Conservation (phyloP, 1,140 invertebrate genomes). For the Branchinecta lynchi region DNA sequence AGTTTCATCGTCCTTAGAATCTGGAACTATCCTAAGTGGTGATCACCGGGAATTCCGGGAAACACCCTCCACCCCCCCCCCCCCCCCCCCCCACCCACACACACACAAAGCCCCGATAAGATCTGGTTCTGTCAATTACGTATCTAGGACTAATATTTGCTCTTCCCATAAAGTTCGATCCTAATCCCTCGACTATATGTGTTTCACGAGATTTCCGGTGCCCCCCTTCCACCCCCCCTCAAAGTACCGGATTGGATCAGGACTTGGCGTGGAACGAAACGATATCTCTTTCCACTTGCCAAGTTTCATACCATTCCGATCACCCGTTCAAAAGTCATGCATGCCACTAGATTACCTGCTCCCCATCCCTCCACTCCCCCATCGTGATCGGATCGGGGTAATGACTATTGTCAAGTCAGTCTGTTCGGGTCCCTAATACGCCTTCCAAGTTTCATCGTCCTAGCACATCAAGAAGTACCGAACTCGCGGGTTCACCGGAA, state of each 20-base stretch:
- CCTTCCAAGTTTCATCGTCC: no score
- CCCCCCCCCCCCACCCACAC: not conserved
- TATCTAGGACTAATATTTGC: constrained; percentile 6
- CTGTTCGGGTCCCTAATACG: no score
- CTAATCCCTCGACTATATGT: not conserved
- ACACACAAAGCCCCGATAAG: not conserved
- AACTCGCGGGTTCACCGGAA: no score
- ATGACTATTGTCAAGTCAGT: no score
- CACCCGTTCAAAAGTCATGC: not conserved
- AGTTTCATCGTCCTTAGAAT: no score
- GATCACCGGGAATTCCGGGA: no score
- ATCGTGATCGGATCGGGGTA: not conserved
- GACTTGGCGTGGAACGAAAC: not conserved
- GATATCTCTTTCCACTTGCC: not conserved
- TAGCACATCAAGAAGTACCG: no score
- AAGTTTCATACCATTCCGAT: not conserved
- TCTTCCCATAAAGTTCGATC: not conserved
- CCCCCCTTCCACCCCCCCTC: not conserved
- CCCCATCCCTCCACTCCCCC: not conserved
- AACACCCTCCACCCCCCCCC: no score
- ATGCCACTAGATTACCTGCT: not conserved
- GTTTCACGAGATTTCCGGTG: not conserved
- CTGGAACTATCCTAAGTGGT: no score
- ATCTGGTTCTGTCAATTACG: not conserved
- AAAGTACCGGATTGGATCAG: not conserved